phyloP scores from a whole-genome alignment of 2,113 vertebrate genomes.

The Geococcyx californianus region DNA sequence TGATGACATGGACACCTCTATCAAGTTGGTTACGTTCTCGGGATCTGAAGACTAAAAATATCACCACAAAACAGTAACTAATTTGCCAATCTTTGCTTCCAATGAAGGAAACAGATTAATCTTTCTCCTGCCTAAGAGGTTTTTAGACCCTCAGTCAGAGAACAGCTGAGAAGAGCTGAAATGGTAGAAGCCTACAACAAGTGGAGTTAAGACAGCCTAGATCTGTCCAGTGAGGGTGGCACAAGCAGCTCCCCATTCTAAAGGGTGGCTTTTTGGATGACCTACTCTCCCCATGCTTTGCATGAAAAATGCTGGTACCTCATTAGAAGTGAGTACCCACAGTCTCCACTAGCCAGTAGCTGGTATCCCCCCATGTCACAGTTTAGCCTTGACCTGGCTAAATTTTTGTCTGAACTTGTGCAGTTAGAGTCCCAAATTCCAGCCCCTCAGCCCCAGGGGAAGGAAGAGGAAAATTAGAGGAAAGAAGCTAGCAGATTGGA shows the following conservation, averaged over 20 bases:
- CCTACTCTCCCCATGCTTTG: neutral
- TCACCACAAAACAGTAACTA: neutral
- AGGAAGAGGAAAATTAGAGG: too few relatives aligned
- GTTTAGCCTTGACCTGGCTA: too few relatives aligned
- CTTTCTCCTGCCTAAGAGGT: neutral
- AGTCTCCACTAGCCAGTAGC: neutral
- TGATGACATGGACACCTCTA: neutral
- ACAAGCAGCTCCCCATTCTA: neutral
- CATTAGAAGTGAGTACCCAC: neutral
- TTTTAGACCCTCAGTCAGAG: neutral
- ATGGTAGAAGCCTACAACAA: neutral
- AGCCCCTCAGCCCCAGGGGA: too few relatives aligned
- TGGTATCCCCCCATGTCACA: neutral
- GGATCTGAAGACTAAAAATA: neutral
- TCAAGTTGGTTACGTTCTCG: neutral
- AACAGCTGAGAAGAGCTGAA: neutral
- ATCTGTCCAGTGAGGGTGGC: rapidly evolving
- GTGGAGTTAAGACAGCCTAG: neutral
- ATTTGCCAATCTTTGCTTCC: neutral
- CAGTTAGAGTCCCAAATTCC: too few relatives aligned
- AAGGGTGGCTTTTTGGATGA: neutral
- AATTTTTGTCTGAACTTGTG: too few relatives aligned
- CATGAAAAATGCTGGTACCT: neutral
- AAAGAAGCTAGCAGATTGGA: too few relatives aligned
- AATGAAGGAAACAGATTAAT: neutral